These are phyloP conservation scores for Sula dactylatra DNA, from an alignment of 2,113 vertebrate species.

Conservation along the genomic window DNA sequence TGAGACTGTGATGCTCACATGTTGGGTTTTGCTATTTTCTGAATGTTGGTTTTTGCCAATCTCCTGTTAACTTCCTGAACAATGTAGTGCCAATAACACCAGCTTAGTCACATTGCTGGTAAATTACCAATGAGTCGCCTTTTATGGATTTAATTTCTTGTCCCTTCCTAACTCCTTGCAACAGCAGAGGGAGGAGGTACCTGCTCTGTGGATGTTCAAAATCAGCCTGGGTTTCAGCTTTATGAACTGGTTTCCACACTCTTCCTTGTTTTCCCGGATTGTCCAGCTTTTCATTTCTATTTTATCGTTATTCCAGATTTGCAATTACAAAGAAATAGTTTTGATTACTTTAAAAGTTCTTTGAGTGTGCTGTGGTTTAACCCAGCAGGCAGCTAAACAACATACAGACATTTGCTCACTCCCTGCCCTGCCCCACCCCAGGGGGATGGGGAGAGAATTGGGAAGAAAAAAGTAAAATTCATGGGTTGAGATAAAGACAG, in stretches of 20 bases:
- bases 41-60: not conserved
- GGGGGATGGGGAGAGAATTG: no score
- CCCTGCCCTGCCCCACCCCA: no score
- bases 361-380: not conserved
- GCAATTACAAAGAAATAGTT: not conserved
- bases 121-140: not conserved
- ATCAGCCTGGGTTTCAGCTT: not conserved
- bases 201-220: not conserved
- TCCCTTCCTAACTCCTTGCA: not conserved
- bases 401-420: no score
- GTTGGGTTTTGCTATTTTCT: not conserved
- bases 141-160: not conserved
- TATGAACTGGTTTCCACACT: not conserved
- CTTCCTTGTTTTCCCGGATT: not conserved
- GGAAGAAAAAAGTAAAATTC: no score
- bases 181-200: not conserved
- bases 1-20: not conserved
- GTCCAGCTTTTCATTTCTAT: not conserved
- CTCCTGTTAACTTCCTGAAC: not conserved
- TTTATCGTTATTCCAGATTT: not conserved
- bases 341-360: not conserved
- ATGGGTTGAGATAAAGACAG: no score
- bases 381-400: no score
- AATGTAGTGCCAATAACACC: accelerated
- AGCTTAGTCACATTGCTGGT: not conserved